phyloP scores from a whole-genome alignment of 1,140 invertebrate species.

The Drosophila navojoa region DNA sequence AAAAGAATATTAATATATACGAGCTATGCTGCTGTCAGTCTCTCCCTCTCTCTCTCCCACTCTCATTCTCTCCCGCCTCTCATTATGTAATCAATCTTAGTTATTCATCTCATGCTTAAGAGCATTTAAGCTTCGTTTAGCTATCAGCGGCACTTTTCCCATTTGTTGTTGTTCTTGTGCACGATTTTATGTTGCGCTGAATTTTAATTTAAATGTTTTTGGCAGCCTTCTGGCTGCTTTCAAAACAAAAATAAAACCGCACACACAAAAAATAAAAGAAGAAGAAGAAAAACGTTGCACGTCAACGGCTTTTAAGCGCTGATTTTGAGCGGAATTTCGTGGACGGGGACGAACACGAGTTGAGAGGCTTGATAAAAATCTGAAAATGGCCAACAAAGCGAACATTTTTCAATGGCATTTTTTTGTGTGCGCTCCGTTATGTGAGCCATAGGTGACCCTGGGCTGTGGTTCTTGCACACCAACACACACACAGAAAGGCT shows the following conservation, averaged over 20 bases:
- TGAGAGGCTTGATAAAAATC: slow-evolving; percentile 68
- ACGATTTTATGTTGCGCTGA: slow-evolving; percentile 40
- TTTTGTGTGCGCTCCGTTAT: slow-evolving; percentile 18
- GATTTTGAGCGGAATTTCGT: slow-evolving; percentile 54
- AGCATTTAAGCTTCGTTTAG: slow-evolving; percentile 10
- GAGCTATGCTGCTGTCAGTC: no score
- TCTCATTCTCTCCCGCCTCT: no score
- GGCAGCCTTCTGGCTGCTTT: slow-evolving; percentile 62
- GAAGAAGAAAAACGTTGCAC: slow-evolving; percentile 35
- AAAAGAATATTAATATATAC: no score
- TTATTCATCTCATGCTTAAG: slow-evolving; percentile 6
- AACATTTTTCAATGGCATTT: slow-evolving; percentile 75
- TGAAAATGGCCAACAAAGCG: slow-evolving; percentile 70
- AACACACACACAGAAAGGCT: slow-evolving; percentile 3
- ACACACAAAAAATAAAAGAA: slow-evolving; percentile 15
- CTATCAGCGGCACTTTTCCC: not conserved
- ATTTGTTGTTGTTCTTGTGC: slow-evolving; percentile 15
- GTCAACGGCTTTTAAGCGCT: slow-evolving; percentile 70
- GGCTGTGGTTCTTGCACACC: slow-evolving; percentile 48
- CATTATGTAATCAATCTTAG: no score
- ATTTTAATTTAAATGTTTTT: slow-evolving; percentile 83
- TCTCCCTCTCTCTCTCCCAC: no score
- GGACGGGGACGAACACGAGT: slow-evolving; percentile 13
- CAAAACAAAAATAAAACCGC: slow-evolving; percentile 18
- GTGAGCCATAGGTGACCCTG: slow-evolving; percentile 66